phyloP scores from a whole-genome alignment of 2,888 invertebrate genomes.

The Dryomyza anilis region DNA sequence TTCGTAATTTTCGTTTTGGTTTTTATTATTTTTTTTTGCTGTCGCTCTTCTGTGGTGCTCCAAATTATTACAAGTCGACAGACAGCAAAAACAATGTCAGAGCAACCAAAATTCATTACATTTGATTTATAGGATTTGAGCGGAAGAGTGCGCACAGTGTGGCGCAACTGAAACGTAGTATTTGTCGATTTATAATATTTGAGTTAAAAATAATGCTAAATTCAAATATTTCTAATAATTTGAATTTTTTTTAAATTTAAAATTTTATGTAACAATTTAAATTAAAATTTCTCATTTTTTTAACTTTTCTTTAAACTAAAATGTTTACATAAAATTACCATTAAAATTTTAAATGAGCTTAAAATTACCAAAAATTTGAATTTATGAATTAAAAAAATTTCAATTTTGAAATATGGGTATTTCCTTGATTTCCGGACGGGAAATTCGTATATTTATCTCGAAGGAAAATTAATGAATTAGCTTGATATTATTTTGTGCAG shows the following conservation, averaged over 20 bases:
- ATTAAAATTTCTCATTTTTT: background rate
- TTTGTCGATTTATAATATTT: too few species aligned
- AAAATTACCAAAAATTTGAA: too few species aligned
- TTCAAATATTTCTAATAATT: background rate
- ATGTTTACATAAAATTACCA: too few species aligned
- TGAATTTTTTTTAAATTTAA: background rate
- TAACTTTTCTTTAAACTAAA: background rate
- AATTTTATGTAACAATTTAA: background rate
- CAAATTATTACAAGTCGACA: background rate
- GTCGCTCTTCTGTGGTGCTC: background rate
- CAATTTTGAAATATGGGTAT: too few species aligned
- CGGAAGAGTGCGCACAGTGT: background rate
- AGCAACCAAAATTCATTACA: background rate
- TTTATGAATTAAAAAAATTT: too few species aligned
- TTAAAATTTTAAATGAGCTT: too few species aligned
- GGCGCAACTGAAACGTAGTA: background rate
- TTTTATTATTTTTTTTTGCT: background rate
- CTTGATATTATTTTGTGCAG: too few species aligned
- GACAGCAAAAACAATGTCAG: background rate
- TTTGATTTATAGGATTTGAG: background rate
- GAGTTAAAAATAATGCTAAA: too few species aligned
- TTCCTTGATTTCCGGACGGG: too few species aligned
- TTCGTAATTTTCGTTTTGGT: background rate
- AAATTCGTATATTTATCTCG: too few species aligned
- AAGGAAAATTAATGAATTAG: too few species aligned